Evolutionary conservation across 2,113 vertebrate species (phyloP), one percentile per base, ranked within the genome.

Genomic region (Paradoxurus hermaphroditus): DNA sequence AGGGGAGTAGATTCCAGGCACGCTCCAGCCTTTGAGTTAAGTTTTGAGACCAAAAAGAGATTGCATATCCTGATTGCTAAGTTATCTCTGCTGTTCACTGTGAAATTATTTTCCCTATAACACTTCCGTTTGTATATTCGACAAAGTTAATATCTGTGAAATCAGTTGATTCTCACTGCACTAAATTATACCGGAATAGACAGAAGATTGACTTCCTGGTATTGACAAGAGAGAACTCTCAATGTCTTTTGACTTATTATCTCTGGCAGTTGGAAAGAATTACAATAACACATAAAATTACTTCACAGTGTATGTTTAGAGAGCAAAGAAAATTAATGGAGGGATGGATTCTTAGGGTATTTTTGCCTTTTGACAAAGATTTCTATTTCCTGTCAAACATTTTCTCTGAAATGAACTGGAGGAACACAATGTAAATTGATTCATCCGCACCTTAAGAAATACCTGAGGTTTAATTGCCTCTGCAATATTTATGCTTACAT

Each of bases 101-200:
- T 96, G 92, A 98, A 98, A 97, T 98, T 96, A 98, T 97, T 98
- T 98, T 95, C 89, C 95, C 79, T 96, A 96, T 98, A 98, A 98
- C 98, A 97, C 97, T 97, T 98, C 97, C 65, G 27, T 98, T 98
- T 98, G 98, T 98, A 95, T 98, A 98, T 98, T 98, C 25, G n/a
- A 97, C 98, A 97, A 98, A 98, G 98, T 97, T 98, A 98, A 89
- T 98, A 98, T 98, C 98, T 98, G 97, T 97, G 97, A 98, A 98
- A 98, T 98, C 98, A 98, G 98, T 97, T 98, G 98, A 98, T 98
- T 98, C 97, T 98, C 98, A 90, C 88, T 90, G 96, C 5, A 21
- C 97, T 98, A 98, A 98, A 98, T 98, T 98, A 98, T 97, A 97
- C 96, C 0, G 0, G 91, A 97, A 97, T 83, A 98, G 98, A 91